Conservation (phyloP, 2,797 vertebrate species). For the Fringilla coelebs region DNA sequence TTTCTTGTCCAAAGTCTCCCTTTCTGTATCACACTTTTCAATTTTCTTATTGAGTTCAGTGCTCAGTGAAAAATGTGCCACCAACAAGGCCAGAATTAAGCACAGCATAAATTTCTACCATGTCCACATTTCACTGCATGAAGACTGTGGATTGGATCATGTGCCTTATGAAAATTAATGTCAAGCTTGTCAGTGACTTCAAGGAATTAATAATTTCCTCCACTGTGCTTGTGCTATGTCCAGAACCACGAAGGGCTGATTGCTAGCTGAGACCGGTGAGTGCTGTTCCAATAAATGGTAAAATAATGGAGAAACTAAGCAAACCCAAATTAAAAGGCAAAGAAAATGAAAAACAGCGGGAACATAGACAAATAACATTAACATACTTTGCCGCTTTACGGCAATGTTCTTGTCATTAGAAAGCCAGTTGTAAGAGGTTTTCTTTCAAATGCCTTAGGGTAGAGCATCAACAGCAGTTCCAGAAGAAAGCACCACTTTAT, state of each 20-base stretch:
- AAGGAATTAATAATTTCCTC: neutral
- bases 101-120: neutral
- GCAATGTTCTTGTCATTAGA: neutral
- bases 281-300: neutral
- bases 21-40: neutral
- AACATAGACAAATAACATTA: neutral
- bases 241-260: neutral
- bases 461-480: neutral
- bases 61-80: neutral
- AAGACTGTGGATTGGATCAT: neutral
- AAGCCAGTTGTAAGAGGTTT: neutral
- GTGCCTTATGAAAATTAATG: neutral
- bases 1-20: neutral
- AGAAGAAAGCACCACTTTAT: neutral
- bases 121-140: neutral
- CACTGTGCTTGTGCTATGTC: neutral
- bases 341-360: neutral
- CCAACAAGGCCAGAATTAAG: neutral
- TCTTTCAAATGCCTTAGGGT: neutral
- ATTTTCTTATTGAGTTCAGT: neutral
- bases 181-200: neutral
- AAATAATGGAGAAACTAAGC: neutral
- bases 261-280: neutral
- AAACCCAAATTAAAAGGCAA: neutral
- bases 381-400: neutral